Base-by-base conservation (phyloP, 2,797 vertebrate species). In the Pangasius krempfi region DNA sequence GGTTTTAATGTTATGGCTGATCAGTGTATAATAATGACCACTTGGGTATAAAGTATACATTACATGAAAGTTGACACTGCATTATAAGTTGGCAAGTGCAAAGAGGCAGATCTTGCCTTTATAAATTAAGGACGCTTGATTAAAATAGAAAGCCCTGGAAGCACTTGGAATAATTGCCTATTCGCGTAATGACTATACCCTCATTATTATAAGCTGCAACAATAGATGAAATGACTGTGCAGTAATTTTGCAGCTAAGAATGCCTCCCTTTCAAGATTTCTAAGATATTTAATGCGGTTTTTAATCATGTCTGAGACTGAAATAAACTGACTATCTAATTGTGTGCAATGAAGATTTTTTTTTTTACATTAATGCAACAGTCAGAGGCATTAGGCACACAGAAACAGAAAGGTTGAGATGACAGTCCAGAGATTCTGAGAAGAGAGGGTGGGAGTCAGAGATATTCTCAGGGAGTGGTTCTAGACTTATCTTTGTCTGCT, bases 391-490 rank as follows among this genome's bases (percentile, higher is more conserved):
- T 68, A 70, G 78, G 37, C 10, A 6, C 50, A 56, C 20, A 84
- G 78, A 62, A 80, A 68, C 37, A 83, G 66, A 60, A 72, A 22
- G 37, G 40, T 16, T 73, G 54, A 58, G 37, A 83, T 56, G 79
- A 40, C 79, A 58, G 79, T 83, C 25, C 60, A 66, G 79, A 76
- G 66, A 90, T 84, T 90, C 50, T 40, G 47, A 87, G 76, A 79
- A 87, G 30, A 66, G 30, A 82, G 86, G 85, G 75, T 52, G 54
- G 91, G 91, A 91, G 89, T 73, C 89, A 88, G 83, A 92, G 83
- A 89, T 92, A 89, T 94, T 94, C 94, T 93, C 92, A 94, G 94
- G 94, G 92, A 93, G 94, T 52, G 93, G 94, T 92, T 90, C 90
- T 91, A 88, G 88, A 91, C 83, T 96, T 94, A 95, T 94, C 93